Evolutionary conservation across 1,140 invertebrate species (phyloP), one percentile per base, ranked within the genome.

Genomic region (Drosophila parabipectinata): DNA sequence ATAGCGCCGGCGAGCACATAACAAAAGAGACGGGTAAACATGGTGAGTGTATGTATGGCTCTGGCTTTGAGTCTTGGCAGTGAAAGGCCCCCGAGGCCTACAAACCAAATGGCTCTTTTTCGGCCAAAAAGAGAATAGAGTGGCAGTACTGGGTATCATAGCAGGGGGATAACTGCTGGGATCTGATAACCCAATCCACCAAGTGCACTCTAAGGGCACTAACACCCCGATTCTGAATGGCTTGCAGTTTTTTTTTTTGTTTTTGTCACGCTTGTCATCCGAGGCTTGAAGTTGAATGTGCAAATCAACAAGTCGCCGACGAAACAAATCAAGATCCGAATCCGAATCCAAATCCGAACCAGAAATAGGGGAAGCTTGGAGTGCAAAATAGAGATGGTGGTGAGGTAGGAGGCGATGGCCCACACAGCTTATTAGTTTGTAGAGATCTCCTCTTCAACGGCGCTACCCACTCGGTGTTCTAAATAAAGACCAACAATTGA

Each of bases 271-370:
- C 60, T 44, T 71, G 58, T 72, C 72, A 76, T 52, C 57, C 77
- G 58, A 62, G 51, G 48, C 78, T 41, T 18, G 18, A 18, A 1
- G 18, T 62, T 77, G 58, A 81, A 68, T 80, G 66, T 67, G 67
- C 55, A 61, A 81, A 81, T 73, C 79, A 82, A 81, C 79, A 81
- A 81, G 78, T 81, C 76, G 18, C 18, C 18, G 18, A 18, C 18
- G 18, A 18, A 18, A 18, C 18, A 18, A 18, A 18, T 18, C 18
- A 18, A 18, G 18, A 18, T 18, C 18, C 18, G 18, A 18, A 18
- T 18, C 18, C 18, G 18, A 18, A 18, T 18, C 18, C 18, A 18
- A 18, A 18, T 18, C 18, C 21, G 21, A 21, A 21, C 21, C 21
- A 21, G 21, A 21, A 21, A 21, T 3, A 18, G 2, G 3, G 21